Evolutionary conservation across 2,113 vertebrate genomes (phyloP), one percentile per base, ranked within the genome.

Genomic region (Saccopteryx bilineata): DNA sequence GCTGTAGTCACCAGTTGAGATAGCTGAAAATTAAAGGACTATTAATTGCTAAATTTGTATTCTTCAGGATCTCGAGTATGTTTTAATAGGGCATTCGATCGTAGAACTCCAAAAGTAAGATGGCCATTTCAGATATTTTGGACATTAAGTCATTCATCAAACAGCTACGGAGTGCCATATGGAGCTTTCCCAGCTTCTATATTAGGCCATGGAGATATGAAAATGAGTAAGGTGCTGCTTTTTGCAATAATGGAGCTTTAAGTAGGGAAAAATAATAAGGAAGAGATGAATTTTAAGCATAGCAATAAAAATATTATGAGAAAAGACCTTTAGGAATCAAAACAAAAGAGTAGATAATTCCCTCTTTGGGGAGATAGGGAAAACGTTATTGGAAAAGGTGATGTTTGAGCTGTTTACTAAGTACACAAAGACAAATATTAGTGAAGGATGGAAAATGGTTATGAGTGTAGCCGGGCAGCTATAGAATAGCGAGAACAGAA

Each of bases 301-400:
- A 80, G 31, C 56, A 75, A 87, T 5, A 84, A 4, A 82, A 92
- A 76, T 58, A 86, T 76, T 17, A 54, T 6, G 15, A 75, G 5
- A 4, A 94, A 91, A 83, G 68, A 9, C 14, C 3, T 91, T 74
- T 65, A 46, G 12, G 31, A 79, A 58, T 68, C 56, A 31, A 88
- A 66, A 88, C 28, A 69, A 90, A 48, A 68, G 5, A 78, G 15
- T 9, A 54, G 8, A 0, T 88, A 11, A 83, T 33, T 54, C 19
- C 19, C 9, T 93, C 18, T 52, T 75, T 56, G 26, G 48, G 19
- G 28, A 31, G 3, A 83, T 48, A 48, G 54, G 54, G 19, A 54
- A 91, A 93, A 68, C 54, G 18, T n/a, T 91, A 50, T 12, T 85
- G 23, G 56, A 91, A 93, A 82, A 93, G 21, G 33, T 54, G 46